A percentile compares a stretch with the other conserved stretches of the same genome.
phyloP scores from a whole-genome alignment of 2,797 vertebrate species.

The Steatocranus sp. region DNA sequence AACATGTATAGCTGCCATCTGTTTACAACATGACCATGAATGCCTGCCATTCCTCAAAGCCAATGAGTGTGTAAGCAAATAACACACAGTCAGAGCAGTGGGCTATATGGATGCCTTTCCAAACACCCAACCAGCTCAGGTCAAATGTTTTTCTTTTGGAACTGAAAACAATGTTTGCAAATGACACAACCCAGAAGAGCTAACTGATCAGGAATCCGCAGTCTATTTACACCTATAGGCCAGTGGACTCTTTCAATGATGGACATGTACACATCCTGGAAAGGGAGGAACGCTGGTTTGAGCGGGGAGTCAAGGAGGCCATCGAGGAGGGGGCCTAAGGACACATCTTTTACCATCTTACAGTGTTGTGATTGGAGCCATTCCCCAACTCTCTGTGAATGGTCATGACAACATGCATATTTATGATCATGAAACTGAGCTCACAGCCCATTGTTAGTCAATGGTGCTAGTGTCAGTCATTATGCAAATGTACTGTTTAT shows the following conservation, averaged over 20 bases:
- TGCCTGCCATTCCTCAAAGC: background rate
- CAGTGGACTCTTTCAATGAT: background rate
- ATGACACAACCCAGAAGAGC: background rate
- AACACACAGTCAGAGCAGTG: background rate
- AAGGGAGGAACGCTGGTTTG: background rate
- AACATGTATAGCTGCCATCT: background rate
- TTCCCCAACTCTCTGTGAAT: background rate
- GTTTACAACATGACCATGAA: background rate
- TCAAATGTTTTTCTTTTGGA: background rate
- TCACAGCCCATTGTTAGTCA: background rate
- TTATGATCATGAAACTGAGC: background rate
- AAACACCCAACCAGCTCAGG: background rate
- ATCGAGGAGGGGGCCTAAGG: background rate
- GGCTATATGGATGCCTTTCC: background rate
- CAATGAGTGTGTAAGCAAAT: background rate
- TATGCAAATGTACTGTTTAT: background rate
- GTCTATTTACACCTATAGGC: background rate
- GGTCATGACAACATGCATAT: background rate
- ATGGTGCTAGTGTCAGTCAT: background rate
- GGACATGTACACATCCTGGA: background rate
- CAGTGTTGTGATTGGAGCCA: background rate
- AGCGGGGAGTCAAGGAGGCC: background rate
- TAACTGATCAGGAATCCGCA: background rate
- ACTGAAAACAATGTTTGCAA: background rate
- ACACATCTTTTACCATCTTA: background rate